Evolutionary conservation across 2,888 invertebrate species (phyloP).

Genomic region (Sminthurides aquaticus): DNA sequence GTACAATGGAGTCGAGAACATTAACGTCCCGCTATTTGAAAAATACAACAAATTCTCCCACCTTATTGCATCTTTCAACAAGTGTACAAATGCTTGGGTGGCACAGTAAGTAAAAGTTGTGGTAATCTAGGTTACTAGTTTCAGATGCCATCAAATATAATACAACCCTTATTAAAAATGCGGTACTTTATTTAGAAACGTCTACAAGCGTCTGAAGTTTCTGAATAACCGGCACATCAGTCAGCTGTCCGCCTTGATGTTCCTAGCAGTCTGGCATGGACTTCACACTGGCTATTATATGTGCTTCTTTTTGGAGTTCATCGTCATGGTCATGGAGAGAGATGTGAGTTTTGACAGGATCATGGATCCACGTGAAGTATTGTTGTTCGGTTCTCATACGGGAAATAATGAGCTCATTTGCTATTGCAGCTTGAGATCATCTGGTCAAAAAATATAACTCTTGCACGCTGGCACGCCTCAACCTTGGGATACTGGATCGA

Average conservation of each 20-base stretch:
- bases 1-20: conserved; percentile 89
- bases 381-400: no score
- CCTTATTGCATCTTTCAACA: conserved; percentile 86
- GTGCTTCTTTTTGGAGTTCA: conserved; percentile 84
- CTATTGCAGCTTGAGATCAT: conserved; percentile 52
- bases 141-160: background rate
- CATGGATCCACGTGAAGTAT: no score
- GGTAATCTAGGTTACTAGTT: background rate
- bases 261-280: conserved; percentile 94
- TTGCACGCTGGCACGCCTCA: conserved; percentile 49
- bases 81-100: conserved; percentile 91
- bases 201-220: conserved; percentile 88
- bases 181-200: conserved; percentile 54
- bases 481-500: conserved; percentile 39
- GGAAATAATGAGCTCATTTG: background rate
- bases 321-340: conserved; percentile 76
- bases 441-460: conserved; percentile 51
- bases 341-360: conserved; percentile 53
- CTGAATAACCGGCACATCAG: conserved; percentile 72
- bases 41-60: conserved; percentile 74
- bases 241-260: conserved; percentile 71
- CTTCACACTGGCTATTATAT: conserved; percentile 88
- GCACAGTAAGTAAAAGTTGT: conserved; percentile 61
- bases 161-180: background rate
- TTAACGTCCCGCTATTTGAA: conserved; percentile 73